phyloP scores from a whole-genome alignment of 2,888 invertebrate species.

The Glomeris marginata region DNA sequence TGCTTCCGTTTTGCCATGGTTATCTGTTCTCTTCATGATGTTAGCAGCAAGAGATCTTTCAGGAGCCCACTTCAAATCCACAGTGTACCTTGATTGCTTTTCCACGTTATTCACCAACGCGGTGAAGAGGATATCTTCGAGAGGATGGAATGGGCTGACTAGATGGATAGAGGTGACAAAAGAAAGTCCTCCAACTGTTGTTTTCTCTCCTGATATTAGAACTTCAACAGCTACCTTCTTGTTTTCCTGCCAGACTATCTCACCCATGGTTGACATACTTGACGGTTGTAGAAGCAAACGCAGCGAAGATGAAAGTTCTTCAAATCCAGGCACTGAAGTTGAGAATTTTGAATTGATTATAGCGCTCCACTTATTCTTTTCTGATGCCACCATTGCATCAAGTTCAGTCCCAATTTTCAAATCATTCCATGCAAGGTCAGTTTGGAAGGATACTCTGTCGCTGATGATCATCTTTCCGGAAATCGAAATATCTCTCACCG shows the following conservation, averaged over 20 bases:
- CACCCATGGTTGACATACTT: neutral
- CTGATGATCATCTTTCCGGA: too few relatives aligned
- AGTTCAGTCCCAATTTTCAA: too few relatives aligned
- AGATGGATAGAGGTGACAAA: slow-evolving; percentile 3
- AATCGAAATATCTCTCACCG: too few relatives aligned
- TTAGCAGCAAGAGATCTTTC: neutral
- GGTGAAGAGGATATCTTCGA: slow-evolving; percentile 2
- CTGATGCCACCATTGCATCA: too few relatives aligned
- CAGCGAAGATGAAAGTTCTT: slow-evolving; percentile 1
- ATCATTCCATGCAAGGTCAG: too few relatives aligned
- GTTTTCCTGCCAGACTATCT: slow-evolving; percentile 1
- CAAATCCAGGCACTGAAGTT: slow-evolving; percentile 11
- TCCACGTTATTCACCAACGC: neutral
- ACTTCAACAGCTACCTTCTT: slow-evolving; percentile 6
- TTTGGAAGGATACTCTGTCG: too few relatives aligned
- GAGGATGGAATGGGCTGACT: slow-evolving; percentile 1
- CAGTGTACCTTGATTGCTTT: neutral
- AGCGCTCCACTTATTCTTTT: slow-evolving; percentile 1
- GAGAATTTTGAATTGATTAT: slow-evolving; percentile 6
- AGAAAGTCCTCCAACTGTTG: neutral
- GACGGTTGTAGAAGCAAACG: neutral
- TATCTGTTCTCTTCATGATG: too few relatives aligned
- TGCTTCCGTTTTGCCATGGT: too few relatives aligned
- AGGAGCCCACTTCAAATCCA: slow-evolving; percentile 6
- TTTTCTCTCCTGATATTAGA: neutral